Base-by-base conservation (phyloP, 2,113 vertebrate genomes). In the Neomonachus schauinslandi region DNA sequence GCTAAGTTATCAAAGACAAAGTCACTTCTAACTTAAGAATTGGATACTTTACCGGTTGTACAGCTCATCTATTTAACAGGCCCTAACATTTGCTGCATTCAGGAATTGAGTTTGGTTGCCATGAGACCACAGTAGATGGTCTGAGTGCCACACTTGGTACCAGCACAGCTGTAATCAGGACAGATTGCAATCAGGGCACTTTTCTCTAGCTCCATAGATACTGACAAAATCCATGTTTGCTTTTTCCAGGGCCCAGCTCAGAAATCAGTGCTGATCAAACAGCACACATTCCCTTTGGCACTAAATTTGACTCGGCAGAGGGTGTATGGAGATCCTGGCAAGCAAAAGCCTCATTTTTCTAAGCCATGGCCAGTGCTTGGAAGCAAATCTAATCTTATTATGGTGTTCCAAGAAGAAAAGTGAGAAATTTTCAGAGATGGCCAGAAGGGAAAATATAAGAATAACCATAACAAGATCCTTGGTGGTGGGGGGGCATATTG, bases 221-320 rank as follows among this genome's bases (percentile, higher is more conserved):
- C 71, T 69, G 63, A 94, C 63, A 97, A 92, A 92, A 92, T 91
- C n/a, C 88, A 55, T 91, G 80, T 92, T 96, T 98, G 96, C 69
- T 91, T 83, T 87, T 97, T 97, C 83, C 39, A 94, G 87, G 67
- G 28, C 22, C 24, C 42, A 83, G 39, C 31, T 93, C 69, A 94
- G 85, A 95, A 97, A 88, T 94, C 76, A 91, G 51, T 59, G 24
- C 80, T 96, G 80, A 97, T 97, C 69, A 95, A 97, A 97, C 88
- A 93, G 82, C 69, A 91, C 53, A 85, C 65, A 92, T 92, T 92
- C 65, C 8, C 39, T 97, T 88, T 94, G 93, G 88, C 88, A 96
- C 46, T 33, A 80, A 92, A 81, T 82, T 88, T 77, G 84, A 94
- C 65, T 81, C 13, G 0, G 59, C 81, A 36, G 79, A 71, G 59